Conservation (phyloP, 2,888 invertebrate species). For the Ceriagrion tenellum region DNA sequence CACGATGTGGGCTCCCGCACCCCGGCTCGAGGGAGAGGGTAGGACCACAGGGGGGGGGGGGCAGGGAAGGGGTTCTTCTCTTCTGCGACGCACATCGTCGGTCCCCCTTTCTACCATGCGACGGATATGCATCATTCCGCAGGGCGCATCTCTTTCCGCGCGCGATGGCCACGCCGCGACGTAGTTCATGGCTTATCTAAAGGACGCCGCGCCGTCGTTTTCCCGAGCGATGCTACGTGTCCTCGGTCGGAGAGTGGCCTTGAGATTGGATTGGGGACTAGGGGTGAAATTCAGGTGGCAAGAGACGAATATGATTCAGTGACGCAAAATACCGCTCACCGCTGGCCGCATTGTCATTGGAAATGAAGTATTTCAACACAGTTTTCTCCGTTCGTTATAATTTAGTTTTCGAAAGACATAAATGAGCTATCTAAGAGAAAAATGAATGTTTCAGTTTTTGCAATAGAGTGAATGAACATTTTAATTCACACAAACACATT, state of each 20-base stretch:
- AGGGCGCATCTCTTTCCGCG: no score
- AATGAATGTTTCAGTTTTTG: not conserved
- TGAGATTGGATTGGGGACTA: not conserved
- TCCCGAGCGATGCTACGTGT: no score
- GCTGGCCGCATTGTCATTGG: no score
- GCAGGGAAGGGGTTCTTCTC: not conserved
- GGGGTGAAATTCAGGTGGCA: no score
- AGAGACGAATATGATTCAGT: no score
- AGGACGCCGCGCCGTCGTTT: not conserved
- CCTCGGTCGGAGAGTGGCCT: no score
- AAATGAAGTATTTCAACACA: no score
- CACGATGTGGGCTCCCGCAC: not conserved
- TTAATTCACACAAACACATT: no score
- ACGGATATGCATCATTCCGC: not conserved
- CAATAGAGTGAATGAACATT: no score
- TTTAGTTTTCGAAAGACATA: no score
- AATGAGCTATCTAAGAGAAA: not conserved
- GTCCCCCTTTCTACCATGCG: not conserved
- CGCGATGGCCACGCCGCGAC: not conserved
- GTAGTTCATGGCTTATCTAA: not conserved
- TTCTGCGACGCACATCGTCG: constrained; percentile 2
- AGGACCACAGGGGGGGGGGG: not conserved
- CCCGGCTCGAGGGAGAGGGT: not conserved
- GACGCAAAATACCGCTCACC: no score
- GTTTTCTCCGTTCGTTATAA: no score